phyloP scores from a whole-genome alignment of 2,888 invertebrate genomes.

The Coelinius sp. region DNA sequence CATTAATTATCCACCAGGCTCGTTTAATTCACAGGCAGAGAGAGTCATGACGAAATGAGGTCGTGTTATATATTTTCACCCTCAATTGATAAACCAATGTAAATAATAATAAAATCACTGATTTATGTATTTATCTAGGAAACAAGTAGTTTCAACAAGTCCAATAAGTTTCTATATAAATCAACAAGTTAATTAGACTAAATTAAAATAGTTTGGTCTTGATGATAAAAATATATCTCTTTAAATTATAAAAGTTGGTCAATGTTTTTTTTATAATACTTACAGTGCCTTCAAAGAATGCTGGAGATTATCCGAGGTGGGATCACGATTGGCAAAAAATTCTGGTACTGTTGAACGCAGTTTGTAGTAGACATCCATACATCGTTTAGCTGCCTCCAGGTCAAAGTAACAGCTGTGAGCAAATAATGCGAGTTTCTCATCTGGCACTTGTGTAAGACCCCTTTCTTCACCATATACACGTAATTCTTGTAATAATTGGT shows the following conservation, averaged over 20 bases:
- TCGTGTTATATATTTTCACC: conserved; percentile 8
- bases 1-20: conserved; percentile 19
- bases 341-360: conserved; percentile 76
- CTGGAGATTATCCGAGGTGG: conserved; percentile 66
- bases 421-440: conserved; percentile 78
- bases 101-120: conserved; percentile 9
- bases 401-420: conserved; percentile 78
- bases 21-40: conserved; percentile 29
- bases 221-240: neutral
- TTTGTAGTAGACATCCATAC: conserved; percentile 77
- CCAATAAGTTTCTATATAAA: no score
- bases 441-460: conserved; percentile 60
- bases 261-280: conserved; percentile 55
- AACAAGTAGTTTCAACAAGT: no score
- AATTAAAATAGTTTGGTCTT: neutral
- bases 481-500: conserved; percentile 54
- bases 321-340: conserved; percentile 75
- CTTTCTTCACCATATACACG: conserved; percentile 53
- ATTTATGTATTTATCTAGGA: conserved; percentile 9
- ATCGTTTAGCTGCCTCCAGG: conserved; percentile 75
- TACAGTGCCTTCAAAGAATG: conserved; percentile 68
- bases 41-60: conserved; percentile 30
- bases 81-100: neutral
- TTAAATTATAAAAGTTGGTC: neutral
- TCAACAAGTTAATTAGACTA: neutral